Percentiles rank a stretch among this genome's conserved stretches.
Conservation (phyloP, 2,797 vertebrate genomes). For the Urophycis tenuis region DNA sequence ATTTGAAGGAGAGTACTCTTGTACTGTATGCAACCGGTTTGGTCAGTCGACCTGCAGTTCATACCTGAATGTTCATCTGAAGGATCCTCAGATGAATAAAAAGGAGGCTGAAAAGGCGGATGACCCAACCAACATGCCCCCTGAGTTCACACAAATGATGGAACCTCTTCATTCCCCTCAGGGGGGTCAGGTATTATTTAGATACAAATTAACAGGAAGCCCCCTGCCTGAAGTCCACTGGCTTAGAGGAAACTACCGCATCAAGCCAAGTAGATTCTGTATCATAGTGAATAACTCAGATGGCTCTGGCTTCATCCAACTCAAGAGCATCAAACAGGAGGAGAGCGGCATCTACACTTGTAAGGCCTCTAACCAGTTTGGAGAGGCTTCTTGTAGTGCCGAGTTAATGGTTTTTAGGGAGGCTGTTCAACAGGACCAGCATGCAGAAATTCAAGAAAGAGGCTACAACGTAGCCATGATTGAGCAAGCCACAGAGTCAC, state of each 20-base stretch:
- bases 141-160: conserved; percentile 68
- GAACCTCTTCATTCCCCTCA: conserved; percentile 56
- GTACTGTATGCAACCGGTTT: conserved; percentile 73
- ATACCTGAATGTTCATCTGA: conserved; percentile 69
- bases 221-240: conserved; percentile 75
- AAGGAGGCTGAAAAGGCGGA: neutral
- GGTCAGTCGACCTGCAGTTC: conserved; percentile 74
- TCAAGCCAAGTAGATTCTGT: conserved; percentile 59
- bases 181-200: conserved; percentile 71
- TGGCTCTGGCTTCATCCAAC: conserved; percentile 75
- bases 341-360: conserved; percentile 77
- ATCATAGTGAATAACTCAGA: conserved; percentile 67
- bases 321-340: conserved; percentile 63
- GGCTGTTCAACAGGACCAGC: conserved; percentile 55
- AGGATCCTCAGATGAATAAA: conserved; percentile 38
- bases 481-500: conserved; percentile 75
- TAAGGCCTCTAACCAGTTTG: conserved; percentile 71
- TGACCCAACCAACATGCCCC: conserved; percentile 53
- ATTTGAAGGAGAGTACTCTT: conserved; percentile 79
- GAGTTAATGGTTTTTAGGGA: conserved; percentile 73
- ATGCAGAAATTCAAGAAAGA: conserved; percentile 61
- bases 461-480: conserved; percentile 67
- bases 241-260: conserved; percentile 69
- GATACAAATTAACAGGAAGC: conserved; percentile 70
- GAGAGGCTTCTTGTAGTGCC: conserved; percentile 71